Percentiles rank a stretch among this genome's conserved stretches.
Conservation (phyloP, 2,113 vertebrate genomes). For the Hucho hucho region DNA sequence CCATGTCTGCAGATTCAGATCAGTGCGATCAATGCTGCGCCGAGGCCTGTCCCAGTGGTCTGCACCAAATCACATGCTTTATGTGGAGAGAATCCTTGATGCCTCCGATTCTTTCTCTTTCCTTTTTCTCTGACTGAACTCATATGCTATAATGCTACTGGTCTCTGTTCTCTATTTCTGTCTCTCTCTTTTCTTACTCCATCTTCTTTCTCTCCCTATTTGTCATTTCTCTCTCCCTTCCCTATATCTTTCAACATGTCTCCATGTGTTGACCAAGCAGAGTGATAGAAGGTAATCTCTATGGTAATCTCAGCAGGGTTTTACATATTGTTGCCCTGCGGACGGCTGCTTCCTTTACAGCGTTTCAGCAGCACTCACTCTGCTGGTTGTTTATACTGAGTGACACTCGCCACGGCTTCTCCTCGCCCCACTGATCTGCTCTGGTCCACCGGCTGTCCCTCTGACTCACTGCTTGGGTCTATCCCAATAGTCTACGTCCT, state of each 20-base stretch:
- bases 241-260: neutral
- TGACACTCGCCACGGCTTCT: neutral
- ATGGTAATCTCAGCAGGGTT: no score
- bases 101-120: neutral
- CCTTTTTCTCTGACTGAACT: neutral
- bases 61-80: constrained; percentile 45
- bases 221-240: neutral
- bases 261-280: neutral
- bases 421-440: neutral
- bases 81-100: constrained; percentile 38
- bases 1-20: constrained; percentile 58
- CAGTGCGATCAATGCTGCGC: constrained; percentile 51
- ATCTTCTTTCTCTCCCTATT: neutral
- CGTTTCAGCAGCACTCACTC: neutral
- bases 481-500: neutral
- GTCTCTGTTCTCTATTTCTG: neutral
- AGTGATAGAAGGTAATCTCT: neutral
- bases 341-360: neutral
- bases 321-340: neutral
- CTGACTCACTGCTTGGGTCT: neutral
- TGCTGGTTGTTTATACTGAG: neutral
- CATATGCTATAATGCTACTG: neutral
- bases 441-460: neutral
- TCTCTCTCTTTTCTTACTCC: neutral
- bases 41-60: constrained; percentile 21